Evolutionary conservation across 2,113 vertebrate species (phyloP).

Genomic region (Bos javanicus): DNA sequence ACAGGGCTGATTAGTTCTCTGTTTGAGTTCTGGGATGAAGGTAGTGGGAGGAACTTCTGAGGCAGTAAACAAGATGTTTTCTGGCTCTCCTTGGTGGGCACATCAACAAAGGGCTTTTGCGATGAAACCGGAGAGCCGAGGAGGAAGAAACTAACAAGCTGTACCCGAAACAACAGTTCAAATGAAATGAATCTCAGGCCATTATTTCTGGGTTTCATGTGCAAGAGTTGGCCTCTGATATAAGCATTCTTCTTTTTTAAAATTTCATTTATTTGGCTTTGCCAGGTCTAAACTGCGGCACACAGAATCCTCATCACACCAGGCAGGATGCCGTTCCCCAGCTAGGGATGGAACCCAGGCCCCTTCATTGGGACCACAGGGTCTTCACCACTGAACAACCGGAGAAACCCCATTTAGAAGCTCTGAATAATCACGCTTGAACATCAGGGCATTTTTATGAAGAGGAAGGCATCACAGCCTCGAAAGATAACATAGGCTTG

Average conservation of each 20-base stretch:
- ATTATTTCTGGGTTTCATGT: background rate
- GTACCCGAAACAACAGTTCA: background rate
- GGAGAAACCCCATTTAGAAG: background rate
- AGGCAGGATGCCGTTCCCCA: background rate
- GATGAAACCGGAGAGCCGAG: rapidly evolving
- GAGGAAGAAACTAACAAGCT: background rate
- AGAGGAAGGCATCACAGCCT: background rate
- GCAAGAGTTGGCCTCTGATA: background rate
- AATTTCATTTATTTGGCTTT: background rate
- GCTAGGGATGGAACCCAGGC: background rate
- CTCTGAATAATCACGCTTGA: background rate
- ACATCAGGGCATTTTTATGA: background rate
- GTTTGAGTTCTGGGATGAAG: background rate
- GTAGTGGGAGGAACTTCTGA: background rate
- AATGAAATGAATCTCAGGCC: background rate
- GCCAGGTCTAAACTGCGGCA: background rate
- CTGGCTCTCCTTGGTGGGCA: background rate
- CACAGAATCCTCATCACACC: background rate
- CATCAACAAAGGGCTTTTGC: background rate
- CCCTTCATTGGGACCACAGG: background rate
- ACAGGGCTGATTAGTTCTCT: background rate
- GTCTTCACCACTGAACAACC: background rate
- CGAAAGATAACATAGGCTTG: background rate
- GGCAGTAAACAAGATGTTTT: background rate
- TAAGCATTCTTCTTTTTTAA: background rate